These are phyloP conservation scores for Drosophila lini DNA, from an alignment of 1,140 invertebrate genomes.

Conservation along the genomic window DNA sequence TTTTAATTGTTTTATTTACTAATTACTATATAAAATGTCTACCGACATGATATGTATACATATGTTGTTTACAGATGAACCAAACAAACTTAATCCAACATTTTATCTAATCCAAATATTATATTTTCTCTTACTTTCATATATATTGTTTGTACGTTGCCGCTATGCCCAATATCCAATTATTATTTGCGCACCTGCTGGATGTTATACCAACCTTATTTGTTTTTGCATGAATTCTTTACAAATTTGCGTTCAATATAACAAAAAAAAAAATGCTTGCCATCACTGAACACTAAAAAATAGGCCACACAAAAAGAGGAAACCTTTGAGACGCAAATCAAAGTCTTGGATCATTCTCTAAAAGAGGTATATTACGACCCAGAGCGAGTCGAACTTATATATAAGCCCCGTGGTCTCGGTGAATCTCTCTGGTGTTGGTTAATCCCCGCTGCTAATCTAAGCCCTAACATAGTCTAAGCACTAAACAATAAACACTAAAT, in stretches of 20 bases:
- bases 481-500: constrained; percentile 14
- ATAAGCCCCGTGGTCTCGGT: constrained; percentile 30
- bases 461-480: constrained; percentile 19
- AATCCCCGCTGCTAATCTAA: constrained; percentile 19
- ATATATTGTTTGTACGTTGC: constrained; percentile 63
- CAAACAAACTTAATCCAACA: constrained; percentile 6
- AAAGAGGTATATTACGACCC: constrained; percentile 93
- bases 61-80: constrained; percentile 27
- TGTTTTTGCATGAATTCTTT: constrained; percentile 60
- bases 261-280: constrained; percentile 37
- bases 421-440: constrained; percentile 68
- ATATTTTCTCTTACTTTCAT: constrained; percentile 70
- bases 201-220: constrained; percentile 44
- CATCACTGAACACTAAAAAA: constrained; percentile 64
- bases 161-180: constrained; percentile 33
- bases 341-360: constrained; percentile 94
- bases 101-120: constrained; percentile 62
- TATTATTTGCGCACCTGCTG: constrained; percentile 53
- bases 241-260: constrained; percentile 41
- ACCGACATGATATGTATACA: constrained; percentile 64
- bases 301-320: constrained; percentile 99
- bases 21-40: constrained; percentile 81
- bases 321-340: constrained; percentile 96
- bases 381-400: constrained; percentile 21
- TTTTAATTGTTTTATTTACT: constrained; percentile 14